phyloP scores from a whole-genome alignment of 2,888 invertebrate genomes.

The Lithophane leautieri region DNA sequence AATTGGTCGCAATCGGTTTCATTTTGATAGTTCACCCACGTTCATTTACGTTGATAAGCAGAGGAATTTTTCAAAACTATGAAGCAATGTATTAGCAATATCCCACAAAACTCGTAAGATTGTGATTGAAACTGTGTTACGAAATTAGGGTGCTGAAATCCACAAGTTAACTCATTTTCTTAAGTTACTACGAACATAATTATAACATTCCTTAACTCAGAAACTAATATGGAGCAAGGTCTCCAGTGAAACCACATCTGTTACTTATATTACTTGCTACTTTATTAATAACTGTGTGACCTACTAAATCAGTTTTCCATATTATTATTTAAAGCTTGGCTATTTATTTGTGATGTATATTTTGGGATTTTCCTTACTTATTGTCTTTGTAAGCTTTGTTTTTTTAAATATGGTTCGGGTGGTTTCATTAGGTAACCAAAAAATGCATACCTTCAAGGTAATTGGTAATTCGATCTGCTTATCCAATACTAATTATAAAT shows the following conservation, averaged over 20 bases:
- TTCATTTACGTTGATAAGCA: too few relatives aligned
- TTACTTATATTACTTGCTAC: background rate
- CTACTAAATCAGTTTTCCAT: conserved; percentile 22
- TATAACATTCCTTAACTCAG: conserved; percentile 1
- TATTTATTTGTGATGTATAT: background rate
- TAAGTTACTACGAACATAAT: background rate
- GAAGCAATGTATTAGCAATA: too few relatives aligned
- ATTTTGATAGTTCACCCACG: too few relatives aligned
- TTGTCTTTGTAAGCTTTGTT: background rate
- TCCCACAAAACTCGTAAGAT: too few relatives aligned
- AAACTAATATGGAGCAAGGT: conserved; percentile 28
- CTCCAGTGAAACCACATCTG: conserved; percentile 27
- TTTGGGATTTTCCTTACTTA: background rate
- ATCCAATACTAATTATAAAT: too few relatives aligned
- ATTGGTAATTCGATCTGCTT: background rate
- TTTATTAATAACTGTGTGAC: conserved; percentile 35
- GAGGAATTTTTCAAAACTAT: too few relatives aligned
- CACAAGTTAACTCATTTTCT: background rate
- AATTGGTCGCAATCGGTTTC: too few relatives aligned
- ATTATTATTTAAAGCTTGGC: background rate
- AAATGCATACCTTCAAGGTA: background rate
- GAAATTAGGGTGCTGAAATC: background rate
- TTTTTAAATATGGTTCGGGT: background rate
- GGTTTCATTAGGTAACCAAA: background rate
- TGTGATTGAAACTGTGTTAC: too few relatives aligned